phyloP scores from a whole-genome alignment of 2,113 vertebrate species.

The Hippopotamus amphibius region DNA sequence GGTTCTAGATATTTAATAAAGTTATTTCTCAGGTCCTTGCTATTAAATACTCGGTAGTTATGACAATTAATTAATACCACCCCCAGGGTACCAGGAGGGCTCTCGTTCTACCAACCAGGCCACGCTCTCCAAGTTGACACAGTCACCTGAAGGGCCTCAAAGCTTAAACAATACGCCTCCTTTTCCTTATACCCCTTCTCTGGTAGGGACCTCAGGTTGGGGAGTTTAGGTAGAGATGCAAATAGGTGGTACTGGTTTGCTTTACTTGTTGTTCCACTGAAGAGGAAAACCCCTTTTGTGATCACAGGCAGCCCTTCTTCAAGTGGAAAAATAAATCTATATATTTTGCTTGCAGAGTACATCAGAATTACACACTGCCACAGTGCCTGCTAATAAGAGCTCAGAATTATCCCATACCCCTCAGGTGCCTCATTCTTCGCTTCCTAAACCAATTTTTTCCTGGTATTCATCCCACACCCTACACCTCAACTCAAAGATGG shows the following conservation, averaged over 20 bases:
- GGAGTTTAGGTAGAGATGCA: neutral
- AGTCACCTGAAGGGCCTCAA: neutral
- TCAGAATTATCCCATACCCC: neutral
- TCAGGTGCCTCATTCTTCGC: neutral
- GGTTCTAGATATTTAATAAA: slow-evolving; percentile 53
- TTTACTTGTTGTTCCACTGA: neutral
- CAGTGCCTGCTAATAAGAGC: neutral
- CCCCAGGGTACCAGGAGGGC: slow-evolving; percentile 28
- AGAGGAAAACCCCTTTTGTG: neutral
- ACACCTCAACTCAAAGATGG: neutral
- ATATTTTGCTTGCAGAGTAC: neutral
- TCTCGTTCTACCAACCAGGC: neutral
- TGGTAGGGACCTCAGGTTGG: neutral
- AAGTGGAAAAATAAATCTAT: neutral
- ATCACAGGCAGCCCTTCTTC: neutral
- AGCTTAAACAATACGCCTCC: neutral
- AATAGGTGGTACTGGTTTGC: neutral
- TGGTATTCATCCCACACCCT: neutral
- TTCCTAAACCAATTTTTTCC: neutral
- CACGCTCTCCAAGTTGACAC: neutral
- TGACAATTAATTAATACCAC: slow-evolving; percentile 38
- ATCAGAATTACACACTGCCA: neutral
- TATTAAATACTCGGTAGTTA: slow-evolving; percentile 57
- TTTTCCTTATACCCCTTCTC: neutral
- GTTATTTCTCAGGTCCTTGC: slow-evolving; percentile 59